phyloP scores from a whole-genome alignment of 2,797 vertebrate species.

The Astyanax mexicanus region DNA sequence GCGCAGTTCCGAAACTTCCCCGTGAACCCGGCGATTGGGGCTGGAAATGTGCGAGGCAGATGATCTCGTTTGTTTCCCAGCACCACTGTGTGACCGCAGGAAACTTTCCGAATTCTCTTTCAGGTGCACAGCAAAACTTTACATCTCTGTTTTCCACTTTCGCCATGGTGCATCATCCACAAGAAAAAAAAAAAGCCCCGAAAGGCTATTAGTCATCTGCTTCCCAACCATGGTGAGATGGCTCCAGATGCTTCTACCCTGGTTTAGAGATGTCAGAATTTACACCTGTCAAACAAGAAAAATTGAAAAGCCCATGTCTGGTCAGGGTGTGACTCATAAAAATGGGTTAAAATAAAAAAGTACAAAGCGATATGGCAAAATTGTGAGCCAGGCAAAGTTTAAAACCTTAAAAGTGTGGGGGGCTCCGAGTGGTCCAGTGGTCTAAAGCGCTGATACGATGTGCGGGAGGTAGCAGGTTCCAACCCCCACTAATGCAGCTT shows the following conservation, averaged over 20 bases:
- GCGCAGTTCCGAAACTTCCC: constrained; percentile 28
- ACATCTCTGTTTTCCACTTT: constrained; percentile 33
- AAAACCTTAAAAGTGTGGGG: not conserved
- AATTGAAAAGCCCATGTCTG: not conserved
- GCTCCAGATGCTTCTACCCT: constrained; percentile 6
- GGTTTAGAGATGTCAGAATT: constrained; percentile 17
- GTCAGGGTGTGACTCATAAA: constrained; percentile 4
- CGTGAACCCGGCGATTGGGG: constrained; percentile 34
- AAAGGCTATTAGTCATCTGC: constrained; percentile 29
- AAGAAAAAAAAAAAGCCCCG: constrained; percentile 10
- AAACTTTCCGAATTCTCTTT: constrained; percentile 31
- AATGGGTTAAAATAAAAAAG: not conserved
- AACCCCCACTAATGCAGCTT: too few species aligned
- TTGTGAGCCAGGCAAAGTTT: not conserved
- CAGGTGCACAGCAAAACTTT: constrained; percentile 12
- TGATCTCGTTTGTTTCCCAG: constrained; percentile 49
- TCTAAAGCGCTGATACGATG: too few species aligned
- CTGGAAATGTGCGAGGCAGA: constrained; percentile 49
- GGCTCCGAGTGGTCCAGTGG: too few species aligned
- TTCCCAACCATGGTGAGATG: constrained; percentile 13
- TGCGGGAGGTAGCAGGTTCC: too few species aligned
- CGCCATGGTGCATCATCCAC: constrained; percentile 10
- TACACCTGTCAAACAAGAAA: constrained; percentile 25
- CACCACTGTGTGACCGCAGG: constrained; percentile 23
- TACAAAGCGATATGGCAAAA: not conserved